These are phyloP conservation scores for Taxidea taxus DNA, from an alignment of 2,113 vertebrate genomes.

Conservation along the genomic window DNA sequence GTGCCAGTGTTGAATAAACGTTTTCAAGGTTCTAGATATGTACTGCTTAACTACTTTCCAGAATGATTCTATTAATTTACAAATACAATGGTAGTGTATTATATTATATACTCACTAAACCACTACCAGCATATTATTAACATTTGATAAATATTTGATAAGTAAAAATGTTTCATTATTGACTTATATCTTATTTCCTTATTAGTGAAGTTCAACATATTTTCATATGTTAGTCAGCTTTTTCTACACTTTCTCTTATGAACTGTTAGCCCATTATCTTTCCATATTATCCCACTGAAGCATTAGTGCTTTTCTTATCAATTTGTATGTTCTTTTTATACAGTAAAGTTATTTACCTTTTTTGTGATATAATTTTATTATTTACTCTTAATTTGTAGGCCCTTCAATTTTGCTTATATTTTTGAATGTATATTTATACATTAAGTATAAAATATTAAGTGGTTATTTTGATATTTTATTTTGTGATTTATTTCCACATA, in stretches of 20 bases:
- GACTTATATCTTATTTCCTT: background rate
- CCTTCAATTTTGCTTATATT: background rate
- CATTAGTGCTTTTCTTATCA: background rate
- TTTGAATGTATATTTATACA: background rate
- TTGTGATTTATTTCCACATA: background rate
- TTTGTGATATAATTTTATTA: background rate
- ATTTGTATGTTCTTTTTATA: background rate
- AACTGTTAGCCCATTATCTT: background rate
- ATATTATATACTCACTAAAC: background rate
- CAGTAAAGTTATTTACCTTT: background rate
- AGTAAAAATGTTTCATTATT: background rate
- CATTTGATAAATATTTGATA: background rate
- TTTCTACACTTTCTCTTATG: background rate
- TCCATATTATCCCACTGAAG: background rate
- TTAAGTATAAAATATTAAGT: background rate
- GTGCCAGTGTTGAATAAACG: background rate
- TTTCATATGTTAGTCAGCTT: background rate
- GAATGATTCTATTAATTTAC: background rate
- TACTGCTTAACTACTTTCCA: background rate
- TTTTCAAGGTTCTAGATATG: background rate
- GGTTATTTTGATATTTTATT: background rate
- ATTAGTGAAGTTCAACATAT: background rate
- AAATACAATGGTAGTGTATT: background rate
- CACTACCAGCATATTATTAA: background rate
- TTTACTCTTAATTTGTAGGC: background rate